Evolutionary conservation across 2,113 vertebrate genomes (phyloP).

Genomic region (Plecotus auritus): DNA sequence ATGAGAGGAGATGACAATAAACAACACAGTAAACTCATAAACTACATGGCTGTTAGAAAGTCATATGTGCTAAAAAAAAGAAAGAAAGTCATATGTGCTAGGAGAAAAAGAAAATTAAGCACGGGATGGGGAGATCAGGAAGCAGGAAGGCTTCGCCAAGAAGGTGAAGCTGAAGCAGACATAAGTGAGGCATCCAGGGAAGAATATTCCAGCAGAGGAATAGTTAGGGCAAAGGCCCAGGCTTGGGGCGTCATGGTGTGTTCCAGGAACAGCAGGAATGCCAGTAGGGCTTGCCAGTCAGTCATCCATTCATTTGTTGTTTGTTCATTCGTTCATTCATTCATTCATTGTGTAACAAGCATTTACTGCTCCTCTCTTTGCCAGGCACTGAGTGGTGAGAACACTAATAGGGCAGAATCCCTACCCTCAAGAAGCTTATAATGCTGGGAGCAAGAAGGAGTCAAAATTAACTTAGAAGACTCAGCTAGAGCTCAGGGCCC

Average conservation of each 20-base stretch:
- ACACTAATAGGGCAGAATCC: not conserved
- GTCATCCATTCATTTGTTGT: not conserved
- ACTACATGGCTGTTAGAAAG: not conserved
- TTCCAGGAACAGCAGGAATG: not conserved
- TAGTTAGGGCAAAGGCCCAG: not conserved
- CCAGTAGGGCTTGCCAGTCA: not conserved
- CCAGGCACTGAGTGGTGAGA: not conserved
- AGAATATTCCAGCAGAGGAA: not conserved
- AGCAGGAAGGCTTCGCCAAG: not conserved
- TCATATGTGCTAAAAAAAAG: not conserved
- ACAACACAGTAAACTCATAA: not conserved
- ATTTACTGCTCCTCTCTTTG: not conserved
- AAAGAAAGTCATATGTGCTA: not conserved
- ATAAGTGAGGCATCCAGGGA: not conserved
- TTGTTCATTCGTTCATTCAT: not conserved
- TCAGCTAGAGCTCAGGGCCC: not conserved
- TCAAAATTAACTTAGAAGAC: not conserved
- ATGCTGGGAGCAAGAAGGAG: not conserved
- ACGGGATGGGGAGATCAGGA: not conserved
- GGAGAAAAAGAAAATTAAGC: not conserved
- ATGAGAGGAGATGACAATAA: not conserved
- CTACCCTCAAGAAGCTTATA: not conserved
- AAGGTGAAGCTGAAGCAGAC: not conserved
- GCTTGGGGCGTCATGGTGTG: not conserved
- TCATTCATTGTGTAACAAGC: not conserved